A percentile compares a stretch with the other conserved stretches of the same genome.
Evolutionary conservation across 2,888 invertebrate species (phyloP).

Genomic region (Ichneumoninae sp.): DNA sequence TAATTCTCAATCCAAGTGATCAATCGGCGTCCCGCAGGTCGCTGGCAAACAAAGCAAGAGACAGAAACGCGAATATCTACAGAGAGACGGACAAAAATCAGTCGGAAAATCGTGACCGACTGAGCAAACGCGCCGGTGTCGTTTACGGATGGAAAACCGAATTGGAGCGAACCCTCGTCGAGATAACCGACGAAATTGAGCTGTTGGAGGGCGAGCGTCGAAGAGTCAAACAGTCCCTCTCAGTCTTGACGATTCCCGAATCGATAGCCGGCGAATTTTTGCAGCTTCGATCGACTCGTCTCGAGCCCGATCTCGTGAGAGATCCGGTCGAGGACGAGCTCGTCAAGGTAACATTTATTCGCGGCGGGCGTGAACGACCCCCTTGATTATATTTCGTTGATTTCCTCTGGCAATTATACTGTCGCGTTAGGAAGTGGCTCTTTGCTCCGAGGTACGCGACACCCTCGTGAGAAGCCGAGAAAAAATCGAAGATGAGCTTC

Average conservation of each 20-base stretch:
- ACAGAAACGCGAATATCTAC: constrained; percentile 88
- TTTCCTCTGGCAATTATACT: constrained; percentile 43
- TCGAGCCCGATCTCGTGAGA: constrained; percentile 90
- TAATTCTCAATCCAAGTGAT: background rate
- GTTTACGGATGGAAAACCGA: constrained; percentile 91
- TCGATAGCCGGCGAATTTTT: constrained; percentile 92
- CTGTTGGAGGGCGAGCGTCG: constrained; percentile 88
- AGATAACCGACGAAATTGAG: constrained; percentile 89
- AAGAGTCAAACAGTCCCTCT: constrained; percentile 88
- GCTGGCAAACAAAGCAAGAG: constrained; percentile 86
- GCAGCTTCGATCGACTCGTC: constrained; percentile 88
- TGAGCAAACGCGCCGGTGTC: constrained; percentile 88
- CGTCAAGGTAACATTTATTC: constrained; percentile 85
- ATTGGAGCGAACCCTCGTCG: constrained; percentile 89
- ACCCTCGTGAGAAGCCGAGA: constrained; percentile 87
- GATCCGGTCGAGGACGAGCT: constrained; percentile 92
- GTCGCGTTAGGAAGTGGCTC: constrained; percentile 86
- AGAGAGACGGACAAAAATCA: constrained; percentile 89
- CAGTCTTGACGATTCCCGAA: constrained; percentile 89
- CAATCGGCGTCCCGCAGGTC: constrained; percentile 63
- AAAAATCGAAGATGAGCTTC: constrained; percentile 89
- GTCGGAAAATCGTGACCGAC: constrained; percentile 87
- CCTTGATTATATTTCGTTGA: constrained; percentile 10
- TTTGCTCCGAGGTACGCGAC: constrained; percentile 89
- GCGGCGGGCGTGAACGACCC: background rate